phyloP scores from a whole-genome alignment of 2,113 vertebrate species.

The Notiomystis cincta region DNA sequence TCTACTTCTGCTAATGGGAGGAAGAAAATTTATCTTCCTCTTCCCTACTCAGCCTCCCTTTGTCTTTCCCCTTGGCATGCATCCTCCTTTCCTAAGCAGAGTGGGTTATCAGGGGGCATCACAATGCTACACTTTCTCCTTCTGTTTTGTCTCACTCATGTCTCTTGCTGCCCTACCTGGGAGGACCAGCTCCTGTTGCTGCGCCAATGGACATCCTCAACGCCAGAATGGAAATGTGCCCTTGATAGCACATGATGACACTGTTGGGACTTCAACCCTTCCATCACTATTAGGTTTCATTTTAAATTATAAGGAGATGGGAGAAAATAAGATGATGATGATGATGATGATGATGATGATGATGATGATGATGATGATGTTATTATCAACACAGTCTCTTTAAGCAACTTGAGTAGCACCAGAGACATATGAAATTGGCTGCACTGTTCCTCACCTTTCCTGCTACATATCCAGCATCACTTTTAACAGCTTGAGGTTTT shows the following conservation, averaged over 20 bases:
- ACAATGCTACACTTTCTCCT: background rate
- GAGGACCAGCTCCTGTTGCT: background rate
- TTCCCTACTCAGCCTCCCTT: background rate
- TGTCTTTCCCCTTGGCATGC: background rate
- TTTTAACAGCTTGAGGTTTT: slow-evolving; percentile 20
- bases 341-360: background rate
- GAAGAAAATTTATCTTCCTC: background rate
- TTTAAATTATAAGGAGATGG: background rate
- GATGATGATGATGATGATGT: background rate
- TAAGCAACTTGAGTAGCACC: background rate
- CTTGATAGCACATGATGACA: background rate
- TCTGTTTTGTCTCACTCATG: accelerated
- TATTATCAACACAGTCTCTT: background rate
- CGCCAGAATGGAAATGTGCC: background rate
- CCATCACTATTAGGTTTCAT: background rate
- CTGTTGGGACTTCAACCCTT: background rate
- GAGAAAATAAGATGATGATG: background rate
- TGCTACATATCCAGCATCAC: background rate
- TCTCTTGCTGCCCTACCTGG: background rate
- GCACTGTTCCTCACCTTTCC: background rate
- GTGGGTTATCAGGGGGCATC: background rate
- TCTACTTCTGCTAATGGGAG: accelerated
- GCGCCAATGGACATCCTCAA: background rate
- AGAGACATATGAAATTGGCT: background rate
- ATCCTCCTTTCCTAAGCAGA: background rate